These are phyloP conservation scores for Eupeodes latifasciatus DNA, from an alignment of 2,888 invertebrate species.

Conservation along the genomic window DNA sequence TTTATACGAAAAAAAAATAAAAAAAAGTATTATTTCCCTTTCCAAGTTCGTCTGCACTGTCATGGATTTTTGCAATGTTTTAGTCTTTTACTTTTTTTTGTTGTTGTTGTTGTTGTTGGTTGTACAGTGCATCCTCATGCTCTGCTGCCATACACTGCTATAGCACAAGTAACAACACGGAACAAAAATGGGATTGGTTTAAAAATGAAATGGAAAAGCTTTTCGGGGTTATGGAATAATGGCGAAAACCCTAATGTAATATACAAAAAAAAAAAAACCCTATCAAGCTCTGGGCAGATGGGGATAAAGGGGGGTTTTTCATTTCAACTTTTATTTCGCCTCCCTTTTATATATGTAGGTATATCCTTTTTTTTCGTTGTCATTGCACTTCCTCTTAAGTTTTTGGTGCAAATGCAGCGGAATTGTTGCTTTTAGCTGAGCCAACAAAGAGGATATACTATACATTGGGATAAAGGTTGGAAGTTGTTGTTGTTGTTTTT, in stretches of 20 bases:
- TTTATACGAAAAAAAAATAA: background rate
- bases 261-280: constrained; percentile 39
- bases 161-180: background rate
- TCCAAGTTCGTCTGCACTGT: constrained; percentile 56
- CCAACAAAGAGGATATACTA: constrained; percentile 54
- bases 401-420: constrained; percentile 70
- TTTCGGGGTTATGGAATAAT: constrained; percentile 76
- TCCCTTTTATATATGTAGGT: background rate
- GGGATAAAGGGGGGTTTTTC: background rate
- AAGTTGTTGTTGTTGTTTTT: constrained; percentile 1
- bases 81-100: background rate
- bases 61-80: constrained; percentile 56
- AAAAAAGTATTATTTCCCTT: constrained; percentile 39
- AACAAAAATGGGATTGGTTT: constrained; percentile 74
- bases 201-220: constrained; percentile 76
- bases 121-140: constrained; percentile 27
- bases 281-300: background rate
- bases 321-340: constrained; percentile 16
- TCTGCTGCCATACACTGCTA: background rate
- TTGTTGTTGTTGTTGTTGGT: background rate
- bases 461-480: constrained; percentile 20
- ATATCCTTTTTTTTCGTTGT: constrained; percentile 36
- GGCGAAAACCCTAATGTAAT: constrained; percentile 76
- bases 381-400: constrained; percentile 73
- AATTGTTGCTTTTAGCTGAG: constrained; percentile 72